Evolutionary conservation across 30 jellyfish, hydroid and myxozoan genomes (phyloP).

Genomic region (Chironex yamaguchii): DNA sequence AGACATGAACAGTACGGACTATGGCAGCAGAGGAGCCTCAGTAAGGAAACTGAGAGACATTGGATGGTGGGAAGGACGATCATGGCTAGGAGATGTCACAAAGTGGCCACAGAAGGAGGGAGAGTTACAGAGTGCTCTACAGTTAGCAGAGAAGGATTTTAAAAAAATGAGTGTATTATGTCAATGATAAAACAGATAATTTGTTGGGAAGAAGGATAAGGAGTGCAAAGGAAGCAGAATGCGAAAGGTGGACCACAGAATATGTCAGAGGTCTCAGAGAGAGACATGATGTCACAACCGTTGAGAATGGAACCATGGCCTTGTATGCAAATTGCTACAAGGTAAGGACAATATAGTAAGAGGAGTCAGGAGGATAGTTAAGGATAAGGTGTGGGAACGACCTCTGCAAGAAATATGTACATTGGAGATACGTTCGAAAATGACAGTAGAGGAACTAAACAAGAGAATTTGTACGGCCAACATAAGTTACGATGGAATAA

Average conservation of each 20-base stretch:
- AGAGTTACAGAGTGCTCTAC: too few species aligned
- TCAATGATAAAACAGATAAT: too few species aligned
- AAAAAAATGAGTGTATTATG: too few species aligned
- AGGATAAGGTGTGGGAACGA: constrained; percentile 43
- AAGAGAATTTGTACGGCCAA: constrained; percentile 7
- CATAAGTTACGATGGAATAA: too few species aligned
- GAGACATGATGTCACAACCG: constrained; percentile 61
- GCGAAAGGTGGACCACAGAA: constrained; percentile 64
- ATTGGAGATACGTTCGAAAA: constrained; percentile 18
- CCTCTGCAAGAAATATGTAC: constrained; percentile 31
- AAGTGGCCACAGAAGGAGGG: too few species aligned
- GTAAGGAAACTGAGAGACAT: too few species aligned
- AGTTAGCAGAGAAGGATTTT: too few species aligned
- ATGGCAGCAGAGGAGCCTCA: constrained; percentile 8
- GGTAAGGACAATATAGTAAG: constrained; percentile 34
- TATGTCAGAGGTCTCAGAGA: constrained; percentile 50
- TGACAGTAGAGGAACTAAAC: constrained; percentile 39
- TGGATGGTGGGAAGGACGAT: too few species aligned
- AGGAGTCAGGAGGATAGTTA: constrained; percentile 48
- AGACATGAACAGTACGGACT: not conserved
- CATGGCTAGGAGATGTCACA: too few species aligned
- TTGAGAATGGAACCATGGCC: constrained; percentile 52
- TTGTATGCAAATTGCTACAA: constrained; percentile 1
- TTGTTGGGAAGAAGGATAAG: too few species aligned
- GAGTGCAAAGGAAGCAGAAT: too few species aligned